phyloP scores from a whole-genome alignment of 92 coral and sea anemone genomes.

The Epizoanthus ramosus region DNA sequence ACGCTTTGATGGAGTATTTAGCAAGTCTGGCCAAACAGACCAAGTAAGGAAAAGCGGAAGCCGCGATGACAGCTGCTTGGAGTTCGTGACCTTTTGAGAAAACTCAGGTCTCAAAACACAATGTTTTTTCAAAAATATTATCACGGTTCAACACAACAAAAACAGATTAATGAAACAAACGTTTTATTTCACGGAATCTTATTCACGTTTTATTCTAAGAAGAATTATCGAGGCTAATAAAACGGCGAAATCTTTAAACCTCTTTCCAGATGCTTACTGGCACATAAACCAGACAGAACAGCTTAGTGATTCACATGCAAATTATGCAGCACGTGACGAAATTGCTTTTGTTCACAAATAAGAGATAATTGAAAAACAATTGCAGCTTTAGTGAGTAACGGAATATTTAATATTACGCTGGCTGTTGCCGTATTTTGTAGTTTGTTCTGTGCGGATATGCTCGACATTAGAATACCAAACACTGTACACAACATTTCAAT shows the following conservation, averaged over 20 bases:
- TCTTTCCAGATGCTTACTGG: neutral
- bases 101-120: constrained; percentile 14
- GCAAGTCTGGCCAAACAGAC: constrained; percentile 22
- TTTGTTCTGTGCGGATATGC: neutral
- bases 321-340: constrained; percentile 4
- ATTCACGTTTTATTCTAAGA: neutral
- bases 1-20: constrained; percentile 6
- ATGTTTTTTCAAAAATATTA: neutral
- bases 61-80: constrained; percentile 35
- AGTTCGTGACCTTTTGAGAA: constrained; percentile 40
- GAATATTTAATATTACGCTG: neutral
- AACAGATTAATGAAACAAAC: neutral
- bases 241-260: neutral
- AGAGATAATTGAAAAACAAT: constrained; percentile 1
- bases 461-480: neutral
- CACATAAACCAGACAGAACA: too few relatives aligned
- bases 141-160: constrained; percentile 15
- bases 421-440: constrained; percentile 8
- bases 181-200: neutral
- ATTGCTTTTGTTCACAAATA: constrained; percentile 21
- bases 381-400: constrained; percentile 13
- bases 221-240: neutral
- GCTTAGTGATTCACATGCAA: neutral
- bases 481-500: constrained; percentile 14
- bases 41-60: constrained; percentile 44